Evolutionary conservation across 2,797 vertebrate species (phyloP), one percentile per base, ranked within the genome.

Genomic region (Paratrypauchen microcephalus): DNA sequence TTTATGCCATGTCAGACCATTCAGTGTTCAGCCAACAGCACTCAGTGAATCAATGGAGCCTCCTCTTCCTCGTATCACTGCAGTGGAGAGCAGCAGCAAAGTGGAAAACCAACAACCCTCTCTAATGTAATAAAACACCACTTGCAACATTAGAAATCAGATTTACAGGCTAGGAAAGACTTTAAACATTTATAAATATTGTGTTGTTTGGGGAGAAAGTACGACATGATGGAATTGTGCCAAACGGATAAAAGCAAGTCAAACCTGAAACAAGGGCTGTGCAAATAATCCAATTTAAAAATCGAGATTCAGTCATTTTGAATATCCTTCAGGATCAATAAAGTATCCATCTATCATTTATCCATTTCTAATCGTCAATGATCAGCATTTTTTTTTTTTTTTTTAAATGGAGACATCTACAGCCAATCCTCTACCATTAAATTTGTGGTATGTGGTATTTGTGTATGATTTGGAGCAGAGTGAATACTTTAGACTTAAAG

Each of bases 51-150:
- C 78, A 76, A 60, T 61, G 73, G 59, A 64, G 59, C 78, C 57
- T 66, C 41, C 73, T 36, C 73, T 72, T 83, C 84, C 77, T 83
- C 83, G 90, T 88, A 81, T 83, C 71, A 71, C 72, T 58, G 56
- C 54, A 55, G 59, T 52, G 76, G 70, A 57, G 72, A 68, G 63
- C 74, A 78, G 47, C 57, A 69, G 70, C 67, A 69, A 64, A 54
- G 70, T 23, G 80, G 26, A 71, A 79, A 82, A 72, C 15, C 65
- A 32, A 59, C 28, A 60, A 60, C 59, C 57, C 75, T 56, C 66
- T 77, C 70, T 26, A 69, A 80, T n/a, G 61, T 45, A 65, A 65
- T 65, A 65, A 64, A 62, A 48, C 9, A 70, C 18, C 15, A 26
- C 16, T 21, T 24, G 58, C 13, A 30, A 45, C 63, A 50, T 48